Conservation (phyloP, 1,140 invertebrate genomes). For the Dreissena rostriformis region DNA sequence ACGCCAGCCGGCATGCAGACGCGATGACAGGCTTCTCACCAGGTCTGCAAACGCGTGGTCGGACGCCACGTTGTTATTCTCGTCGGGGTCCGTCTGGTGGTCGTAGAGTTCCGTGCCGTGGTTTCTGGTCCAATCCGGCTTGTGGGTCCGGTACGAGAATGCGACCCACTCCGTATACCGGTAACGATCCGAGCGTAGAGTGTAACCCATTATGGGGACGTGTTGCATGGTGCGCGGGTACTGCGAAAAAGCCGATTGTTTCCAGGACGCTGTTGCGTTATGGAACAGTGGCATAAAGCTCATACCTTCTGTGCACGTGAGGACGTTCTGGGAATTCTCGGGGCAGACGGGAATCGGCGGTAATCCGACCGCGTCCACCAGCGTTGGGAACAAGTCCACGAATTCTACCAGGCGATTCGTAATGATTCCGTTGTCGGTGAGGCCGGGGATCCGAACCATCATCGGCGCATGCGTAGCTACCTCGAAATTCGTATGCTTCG, state of each 20-base stretch:
- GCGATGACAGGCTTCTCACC: too few species aligned
- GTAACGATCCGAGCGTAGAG: constrained; percentile 86
- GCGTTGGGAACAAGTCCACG: constrained; percentile 92
- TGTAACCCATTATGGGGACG: constrained; percentile 91
- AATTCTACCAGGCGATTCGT: constrained; percentile 85
- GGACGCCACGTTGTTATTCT: constrained; percentile 86
- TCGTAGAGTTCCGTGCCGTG: constrained; percentile 85
- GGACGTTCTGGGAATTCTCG: constrained; percentile 74
- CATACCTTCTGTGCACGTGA: constrained; percentile 88
- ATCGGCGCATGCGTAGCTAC: constrained; percentile 50
- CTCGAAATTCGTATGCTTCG: constrained; percentile 49
- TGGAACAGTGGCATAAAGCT: constrained; percentile 83
- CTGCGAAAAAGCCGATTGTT: constrained; percentile 87
- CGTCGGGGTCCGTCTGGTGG: constrained; percentile 83
- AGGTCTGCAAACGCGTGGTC: constrained; percentile 56
- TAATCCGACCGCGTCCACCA: constrained; percentile 87
- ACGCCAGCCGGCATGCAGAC: too few species aligned
- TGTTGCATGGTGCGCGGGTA: constrained; percentile 92
- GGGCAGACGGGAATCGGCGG: constrained; percentile 84
- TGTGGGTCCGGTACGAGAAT: constrained; percentile 24
- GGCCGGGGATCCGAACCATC: constrained; percentile 37
- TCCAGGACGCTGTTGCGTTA: constrained; percentile 63
- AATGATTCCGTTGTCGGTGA: constrained; percentile 49
- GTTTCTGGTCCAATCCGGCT: constrained; percentile 85
- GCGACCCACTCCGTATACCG: constrained; percentile 90